Evolutionary conservation across 2,113 vertebrate genomes (phyloP).

Genomic region (Nibea coibor): DNA sequence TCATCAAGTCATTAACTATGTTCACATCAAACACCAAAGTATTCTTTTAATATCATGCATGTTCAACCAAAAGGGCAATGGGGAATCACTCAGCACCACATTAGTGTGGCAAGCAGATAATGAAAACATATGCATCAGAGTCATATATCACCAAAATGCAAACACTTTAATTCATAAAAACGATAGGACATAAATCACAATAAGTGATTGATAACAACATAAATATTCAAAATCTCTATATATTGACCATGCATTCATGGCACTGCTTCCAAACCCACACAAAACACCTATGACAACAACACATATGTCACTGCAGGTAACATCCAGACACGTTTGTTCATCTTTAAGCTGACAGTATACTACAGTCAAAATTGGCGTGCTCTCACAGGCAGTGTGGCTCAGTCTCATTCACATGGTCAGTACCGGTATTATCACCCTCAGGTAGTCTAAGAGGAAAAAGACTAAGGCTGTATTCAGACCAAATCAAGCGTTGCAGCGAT

Average conservation of each 20-base stretch:
- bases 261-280: neutral
- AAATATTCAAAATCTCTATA: neutral
- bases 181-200: neutral
- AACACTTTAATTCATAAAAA: neutral
- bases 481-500: too few species aligned
- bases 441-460: neutral
- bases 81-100: constrained; percentile 20
- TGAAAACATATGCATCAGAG: constrained; percentile 8
- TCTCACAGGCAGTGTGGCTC: constrained; percentile 7
- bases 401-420: neutral
- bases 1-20: neutral
- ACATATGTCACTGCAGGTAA: neutral
- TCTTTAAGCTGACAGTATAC: neutral
- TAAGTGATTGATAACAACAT: neutral
- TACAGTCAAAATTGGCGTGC: neutral
- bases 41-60: constrained; percentile 34
- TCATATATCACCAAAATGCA: constrained; percentile 1
- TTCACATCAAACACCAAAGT: neutral
- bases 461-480: too few species aligned
- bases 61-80: constrained; percentile 2
- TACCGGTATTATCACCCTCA: neutral
- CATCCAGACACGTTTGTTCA: constrained; percentile 2
- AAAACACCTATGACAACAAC: neutral
- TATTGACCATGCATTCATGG: constrained; percentile 11
- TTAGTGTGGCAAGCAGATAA: constrained; percentile 4